Percentiles rank a stretch among this genome's conserved stretches.
Evolutionary conservation across 2,888 invertebrate genomes (phyloP).

Genomic region (Patella ulyssiponensis): DNA sequence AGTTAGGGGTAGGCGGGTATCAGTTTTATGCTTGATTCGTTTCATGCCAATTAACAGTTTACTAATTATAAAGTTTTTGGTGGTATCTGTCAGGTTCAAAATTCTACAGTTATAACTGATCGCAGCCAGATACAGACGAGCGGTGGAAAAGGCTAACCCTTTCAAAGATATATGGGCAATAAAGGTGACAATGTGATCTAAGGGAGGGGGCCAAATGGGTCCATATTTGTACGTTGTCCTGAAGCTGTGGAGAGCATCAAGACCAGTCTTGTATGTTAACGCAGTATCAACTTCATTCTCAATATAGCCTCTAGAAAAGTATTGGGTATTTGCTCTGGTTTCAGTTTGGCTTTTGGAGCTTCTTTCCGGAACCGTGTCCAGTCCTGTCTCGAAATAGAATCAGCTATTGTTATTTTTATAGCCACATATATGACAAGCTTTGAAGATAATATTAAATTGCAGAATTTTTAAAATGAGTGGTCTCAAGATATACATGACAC

Average conservation of each 20-base stretch:
- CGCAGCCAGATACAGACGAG: background rate
- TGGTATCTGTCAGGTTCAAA: background rate
- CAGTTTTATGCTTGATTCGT: background rate
- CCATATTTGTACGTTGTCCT: background rate
- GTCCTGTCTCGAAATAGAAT: background rate
- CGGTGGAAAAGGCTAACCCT: background rate
- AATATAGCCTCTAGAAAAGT: background rate
- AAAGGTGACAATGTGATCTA: background rate
- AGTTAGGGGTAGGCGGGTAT: background rate
- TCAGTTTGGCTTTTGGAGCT: background rate
- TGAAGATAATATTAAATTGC: slow-evolving; percentile 9
- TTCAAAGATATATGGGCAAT: background rate
- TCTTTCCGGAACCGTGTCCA: background rate
- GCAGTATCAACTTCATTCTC: background rate
- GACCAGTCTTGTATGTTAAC: background rate
- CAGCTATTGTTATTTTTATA: background rate
- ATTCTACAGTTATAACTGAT: background rate
- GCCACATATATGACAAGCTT: background rate
- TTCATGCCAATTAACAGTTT: background rate
- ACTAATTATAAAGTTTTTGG: background rate
- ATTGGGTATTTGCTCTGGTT: background rate
- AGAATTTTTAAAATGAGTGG: background rate
- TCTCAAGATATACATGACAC: background rate
- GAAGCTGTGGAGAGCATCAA: background rate
- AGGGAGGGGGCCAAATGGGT: background rate